phyloP scores from a whole-genome alignment of 2,113 vertebrate genomes.

The Sminthopsis crassicaudata region DNA sequence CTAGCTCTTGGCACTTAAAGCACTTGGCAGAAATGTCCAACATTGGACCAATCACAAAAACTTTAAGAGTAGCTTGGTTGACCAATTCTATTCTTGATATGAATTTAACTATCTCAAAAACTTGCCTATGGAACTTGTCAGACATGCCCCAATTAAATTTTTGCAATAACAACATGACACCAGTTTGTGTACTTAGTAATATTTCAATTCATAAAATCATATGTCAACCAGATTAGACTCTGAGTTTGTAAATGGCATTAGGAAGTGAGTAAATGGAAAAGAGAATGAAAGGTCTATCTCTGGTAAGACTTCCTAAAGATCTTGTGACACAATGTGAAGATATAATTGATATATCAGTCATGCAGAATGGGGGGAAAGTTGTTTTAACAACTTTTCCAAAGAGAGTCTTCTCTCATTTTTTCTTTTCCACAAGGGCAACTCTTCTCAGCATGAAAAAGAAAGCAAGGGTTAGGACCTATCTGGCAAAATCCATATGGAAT shows the following conservation, averaged over 20 bases:
- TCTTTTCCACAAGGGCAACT: background rate
- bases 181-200: background rate
- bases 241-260: background rate
- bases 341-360: background rate
- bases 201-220: background rate
- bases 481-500: background rate
- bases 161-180: background rate
- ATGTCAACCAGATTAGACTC: background rate
- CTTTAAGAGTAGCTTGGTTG: background rate
- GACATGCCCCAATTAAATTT: background rate
- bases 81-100: background rate
- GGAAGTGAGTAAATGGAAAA: background rate
- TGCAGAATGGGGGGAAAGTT: background rate
- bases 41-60: no score
- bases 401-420: background rate
- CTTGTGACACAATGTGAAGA: background rate
- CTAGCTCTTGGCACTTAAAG: background rate
- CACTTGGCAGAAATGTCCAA: background rate
- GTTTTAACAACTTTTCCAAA: background rate
- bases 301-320: background rate
- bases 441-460: background rate
- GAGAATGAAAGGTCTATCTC: background rate
- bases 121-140: background rate
- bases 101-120: background rate
- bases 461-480: background rate